These are phyloP conservation scores for Idaea aversata DNA, from an alignment of 2,888 invertebrate genomes.

Conservation along the genomic window DNA sequence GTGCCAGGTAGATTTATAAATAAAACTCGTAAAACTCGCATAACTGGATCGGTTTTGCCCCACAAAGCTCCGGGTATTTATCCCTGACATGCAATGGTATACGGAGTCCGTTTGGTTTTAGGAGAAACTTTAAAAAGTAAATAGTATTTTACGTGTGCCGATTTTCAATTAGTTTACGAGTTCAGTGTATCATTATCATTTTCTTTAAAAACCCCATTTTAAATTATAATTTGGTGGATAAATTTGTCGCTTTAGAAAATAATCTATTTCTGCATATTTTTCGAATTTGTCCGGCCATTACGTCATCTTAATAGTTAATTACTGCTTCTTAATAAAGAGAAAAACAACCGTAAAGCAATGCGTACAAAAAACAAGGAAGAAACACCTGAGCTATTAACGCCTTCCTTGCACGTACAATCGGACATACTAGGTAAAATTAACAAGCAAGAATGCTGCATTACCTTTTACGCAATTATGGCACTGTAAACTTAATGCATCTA, in stretches of 20 bases:
- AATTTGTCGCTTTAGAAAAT: no score
- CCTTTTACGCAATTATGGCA: slow-evolving; percentile 19
- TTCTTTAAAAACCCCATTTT: no score
- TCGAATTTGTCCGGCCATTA: slow-evolving; percentile 3
- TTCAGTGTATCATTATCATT: no score
- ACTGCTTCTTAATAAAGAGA: background rate
- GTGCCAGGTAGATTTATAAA: slow-evolving; percentile 47
- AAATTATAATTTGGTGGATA: no score
- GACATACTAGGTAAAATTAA: slow-evolving; percentile 24
- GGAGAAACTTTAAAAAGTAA: background rate
- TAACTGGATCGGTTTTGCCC: slow-evolving; percentile 39
- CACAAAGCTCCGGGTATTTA: slow-evolving; percentile 29
- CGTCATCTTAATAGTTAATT: slow-evolving; percentile 4
- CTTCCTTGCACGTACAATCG: slow-evolving; percentile 20
- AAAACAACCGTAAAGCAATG: slow-evolving; percentile 12
- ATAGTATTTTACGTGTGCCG: slow-evolving; percentile 8
- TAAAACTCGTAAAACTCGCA: slow-evolving; percentile 35
- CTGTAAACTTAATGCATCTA: background rate
- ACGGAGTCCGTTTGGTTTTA: slow-evolving; percentile 8
- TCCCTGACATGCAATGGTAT: slow-evolving; percentile 13
- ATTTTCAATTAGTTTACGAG: no score
- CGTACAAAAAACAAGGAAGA: slow-evolving; percentile 23
- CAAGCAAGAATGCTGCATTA: slow-evolving; percentile 16
- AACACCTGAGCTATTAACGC: slow-evolving; percentile 24
- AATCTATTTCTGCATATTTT: no score